phyloP scores from a whole-genome alignment of 1,140 invertebrate genomes.

The Atta cephalotes region DNA sequence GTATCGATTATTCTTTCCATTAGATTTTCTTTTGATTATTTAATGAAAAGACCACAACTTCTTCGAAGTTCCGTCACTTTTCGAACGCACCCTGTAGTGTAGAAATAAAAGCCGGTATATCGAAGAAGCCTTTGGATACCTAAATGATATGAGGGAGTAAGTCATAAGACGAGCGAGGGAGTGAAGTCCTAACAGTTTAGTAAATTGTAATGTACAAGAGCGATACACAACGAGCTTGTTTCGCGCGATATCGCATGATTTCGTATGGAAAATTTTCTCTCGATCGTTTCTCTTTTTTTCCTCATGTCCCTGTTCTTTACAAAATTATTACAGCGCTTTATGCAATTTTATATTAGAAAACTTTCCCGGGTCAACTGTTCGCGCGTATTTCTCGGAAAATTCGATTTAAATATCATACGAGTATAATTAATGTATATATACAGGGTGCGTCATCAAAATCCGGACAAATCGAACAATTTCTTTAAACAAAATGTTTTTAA shows the following conservation, averaged over 20 bases:
- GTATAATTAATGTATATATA: no score
- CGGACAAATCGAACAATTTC: no score
- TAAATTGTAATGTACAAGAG: neutral
- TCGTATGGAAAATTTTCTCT: slow-evolving; percentile 1
- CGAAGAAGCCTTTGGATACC: neutral
- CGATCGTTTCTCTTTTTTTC: neutral
- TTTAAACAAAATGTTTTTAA: no score
- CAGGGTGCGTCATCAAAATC: no score
- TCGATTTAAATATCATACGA: neutral
- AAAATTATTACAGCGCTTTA: neutral
- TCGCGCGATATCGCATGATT: neutral
- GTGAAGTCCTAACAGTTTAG: neutral
- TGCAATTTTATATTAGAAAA: slow-evolving; percentile 4
- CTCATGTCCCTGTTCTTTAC: neutral
- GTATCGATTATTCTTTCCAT: no score
- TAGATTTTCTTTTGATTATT: neutral
- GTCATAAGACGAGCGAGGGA: neutral
- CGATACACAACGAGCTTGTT: neutral
- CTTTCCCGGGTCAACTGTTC: neutral
- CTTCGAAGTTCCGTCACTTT: neutral
- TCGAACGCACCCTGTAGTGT: no score
- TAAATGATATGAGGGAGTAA: neutral
- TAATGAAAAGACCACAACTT: neutral
- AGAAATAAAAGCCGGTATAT: neutral
- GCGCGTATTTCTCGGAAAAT: neutral